Evolutionary conservation across 2,888 invertebrate genomes (phyloP).

Genomic region (Microctonus brassicae): DNA sequence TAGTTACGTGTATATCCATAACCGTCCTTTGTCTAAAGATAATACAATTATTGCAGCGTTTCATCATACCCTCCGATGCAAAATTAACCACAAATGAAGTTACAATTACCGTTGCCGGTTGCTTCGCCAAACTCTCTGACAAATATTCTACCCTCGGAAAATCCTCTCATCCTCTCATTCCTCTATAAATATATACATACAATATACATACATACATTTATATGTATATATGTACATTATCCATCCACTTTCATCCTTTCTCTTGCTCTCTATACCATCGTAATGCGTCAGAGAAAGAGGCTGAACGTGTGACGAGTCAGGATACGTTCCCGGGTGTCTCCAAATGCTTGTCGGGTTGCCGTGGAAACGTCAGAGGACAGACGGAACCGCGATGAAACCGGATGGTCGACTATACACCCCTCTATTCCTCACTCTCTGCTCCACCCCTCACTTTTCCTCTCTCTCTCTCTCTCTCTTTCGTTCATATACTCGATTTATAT

Average conservation of each 20-base stretch:
- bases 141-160: slow-evolving; percentile 37
- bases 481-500: too few relatives aligned
- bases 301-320: slow-evolving; percentile 29
- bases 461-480: background rate
- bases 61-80: slow-evolving; percentile 67
- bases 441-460: slow-evolving; percentile 42
- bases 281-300: background rate
- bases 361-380: slow-evolving; percentile 70
- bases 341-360: slow-evolving; percentile 65
- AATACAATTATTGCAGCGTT: slow-evolving; percentile 69
- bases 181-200: background rate
- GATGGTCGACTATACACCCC: slow-evolving; percentile 61
- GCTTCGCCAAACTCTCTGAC: slow-evolving; percentile 5
- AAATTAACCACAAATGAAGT: slow-evolving; percentile 70
- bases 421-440: slow-evolving; percentile 18
- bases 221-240: too few relatives aligned
- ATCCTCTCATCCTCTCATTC: slow-evolving; percentile 29
- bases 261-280: slow-evolving; percentile 25
- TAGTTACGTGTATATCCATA: too few relatives aligned
- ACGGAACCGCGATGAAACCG: slow-evolving; percentile 69
- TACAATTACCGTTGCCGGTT: slow-evolving; percentile 61
- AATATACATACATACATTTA: slow-evolving; percentile 4
- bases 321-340: slow-evolving; percentile 52
- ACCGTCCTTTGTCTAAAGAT: slow-evolving; percentile 68
- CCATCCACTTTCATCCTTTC: slow-evolving; percentile 7